A percentile compares a stretch with the other conserved stretches of the same genome.
Conservation (phyloP, 2,797 vertebrate species). For the Neosilurus hyrtlii region DNA sequence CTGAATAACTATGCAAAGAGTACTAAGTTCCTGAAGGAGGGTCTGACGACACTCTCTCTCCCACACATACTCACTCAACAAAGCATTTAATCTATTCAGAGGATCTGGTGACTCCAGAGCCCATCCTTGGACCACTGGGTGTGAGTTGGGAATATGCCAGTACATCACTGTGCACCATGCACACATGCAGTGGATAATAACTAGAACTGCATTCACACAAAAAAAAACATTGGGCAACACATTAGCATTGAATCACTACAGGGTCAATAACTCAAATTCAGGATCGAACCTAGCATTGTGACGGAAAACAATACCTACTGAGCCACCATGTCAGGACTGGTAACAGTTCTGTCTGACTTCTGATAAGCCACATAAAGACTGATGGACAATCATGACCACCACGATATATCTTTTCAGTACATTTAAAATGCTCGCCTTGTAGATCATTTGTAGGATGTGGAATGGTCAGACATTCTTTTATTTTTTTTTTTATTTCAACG, state of each 20-base stretch:
- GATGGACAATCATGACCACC: neutral
- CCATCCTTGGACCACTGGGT: neutral
- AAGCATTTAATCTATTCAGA: neutral
- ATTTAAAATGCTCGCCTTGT: neutral
- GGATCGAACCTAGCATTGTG: neutral
- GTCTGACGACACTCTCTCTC: neutral
- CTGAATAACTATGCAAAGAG: neutral
- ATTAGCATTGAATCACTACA: neutral
- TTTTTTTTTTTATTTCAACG: neutral
- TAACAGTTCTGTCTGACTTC: neutral
- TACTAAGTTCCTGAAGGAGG: neutral
- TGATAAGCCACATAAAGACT: neutral
- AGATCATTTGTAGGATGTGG: neutral
- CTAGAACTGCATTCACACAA: no score
- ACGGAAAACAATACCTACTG: neutral
- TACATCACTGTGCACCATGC: neutral
- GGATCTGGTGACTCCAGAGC: neutral
- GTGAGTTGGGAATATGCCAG: neutral
- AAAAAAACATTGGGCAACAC: neutral
- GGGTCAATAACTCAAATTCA: neutral
- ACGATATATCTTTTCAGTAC: neutral
- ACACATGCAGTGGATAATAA: neutral
- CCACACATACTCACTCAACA: neutral
- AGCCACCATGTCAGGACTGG: neutral
- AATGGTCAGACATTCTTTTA: neutral